Evolutionary conservation across 1,140 invertebrate species (phyloP), one percentile per base, ranked within the genome.

Genomic region (Drosophila bocki): DNA sequence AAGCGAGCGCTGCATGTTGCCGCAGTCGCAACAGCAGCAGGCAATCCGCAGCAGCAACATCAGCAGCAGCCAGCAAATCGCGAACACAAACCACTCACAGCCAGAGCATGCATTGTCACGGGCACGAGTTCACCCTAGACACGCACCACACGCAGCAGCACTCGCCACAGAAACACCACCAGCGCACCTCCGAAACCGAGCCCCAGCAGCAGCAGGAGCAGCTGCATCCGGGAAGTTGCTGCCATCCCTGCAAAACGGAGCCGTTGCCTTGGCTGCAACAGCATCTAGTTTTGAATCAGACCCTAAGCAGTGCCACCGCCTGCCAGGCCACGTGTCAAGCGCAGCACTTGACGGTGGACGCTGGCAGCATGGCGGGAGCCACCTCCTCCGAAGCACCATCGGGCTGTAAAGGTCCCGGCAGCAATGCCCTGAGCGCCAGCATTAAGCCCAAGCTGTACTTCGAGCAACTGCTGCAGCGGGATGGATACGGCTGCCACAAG

Each of bases 211-310:
- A 53, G 3, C 75, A 48, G 7, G 57, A 60, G 3, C 65, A 68
- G 15, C 76, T 53, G 19, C 68, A 57, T 26, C 61, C 74, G 33
- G 57, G 33, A n/a, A n/a, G 17, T 35, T 86, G 85, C 65, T 90
- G 69, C 15, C 85, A 90, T 59, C 53, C 74, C 26, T 63, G 63
- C 74, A 74, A 84, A 91, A 92, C 91, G 41, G 85, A 92, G 22
- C 88, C 86, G 87, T 92, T 92, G 91, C 91, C 91, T 32, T 91
- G 91, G 87, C 44, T 87, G 91, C 91, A 92, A 92, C 91, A 92
- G 91, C 91, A 91, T 82, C 80, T 92, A 11, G 88, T 92, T 92
- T 84, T 92, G 56, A 91, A 91, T 51, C 91, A 92, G 72, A 91
- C 85, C 45, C 71, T 92, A 37, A 84, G 77, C 65, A 67, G 86